Evolutionary conservation across 2,888 invertebrate genomes (phyloP), one percentile per base, ranked within the genome.

Genomic region (Branchellion lobata): DNA sequence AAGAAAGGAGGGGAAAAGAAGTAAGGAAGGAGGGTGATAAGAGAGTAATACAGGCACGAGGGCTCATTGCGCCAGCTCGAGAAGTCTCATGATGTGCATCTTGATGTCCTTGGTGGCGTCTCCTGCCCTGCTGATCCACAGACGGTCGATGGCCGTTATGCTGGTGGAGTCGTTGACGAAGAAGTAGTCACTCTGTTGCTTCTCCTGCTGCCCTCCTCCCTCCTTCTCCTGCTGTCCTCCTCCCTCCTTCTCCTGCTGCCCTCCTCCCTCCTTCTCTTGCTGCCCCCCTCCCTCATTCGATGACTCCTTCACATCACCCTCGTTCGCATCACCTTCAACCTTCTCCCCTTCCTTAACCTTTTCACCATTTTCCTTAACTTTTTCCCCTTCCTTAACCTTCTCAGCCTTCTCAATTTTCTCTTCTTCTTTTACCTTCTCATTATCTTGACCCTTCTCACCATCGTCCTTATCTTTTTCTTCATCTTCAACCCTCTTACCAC

Each of bases 101-200:
- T 95, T 94, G 80, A 96, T 93, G 78, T 93, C 90, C 89, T 93
- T 93, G 0, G 95, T 96, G 33, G 95, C 95, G 86, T 93, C 92
- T 78, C 92, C 92, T 69, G 96, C 95, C 86, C 95, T 93, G 3
- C 95, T 94, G 87, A 96, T 96, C 78, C 95, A 90, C 88, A 96
- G 94, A 90, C 89, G 91, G 88, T 95, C 95, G 92, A 94, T 93
- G 87, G 95, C 95, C 0, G 92, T 93, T 81, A 95, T 93, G 81
- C 92, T 71, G 27, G 80, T 47, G 8, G 47, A 65, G 72, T 27
- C 57, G 14, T 61, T n/a, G 33, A 33, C 33, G n/a, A 68, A 34
- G 29, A 31, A 8, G 8, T 47, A 18, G 11, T 47, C 31, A 14
- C 18, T 47, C 61, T 24, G 24, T n/a, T 71, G 34, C 24, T 33